Conservation (phyloP, 2,113 vertebrate genomes). For the Paradoxurus hermaphroditus region DNA sequence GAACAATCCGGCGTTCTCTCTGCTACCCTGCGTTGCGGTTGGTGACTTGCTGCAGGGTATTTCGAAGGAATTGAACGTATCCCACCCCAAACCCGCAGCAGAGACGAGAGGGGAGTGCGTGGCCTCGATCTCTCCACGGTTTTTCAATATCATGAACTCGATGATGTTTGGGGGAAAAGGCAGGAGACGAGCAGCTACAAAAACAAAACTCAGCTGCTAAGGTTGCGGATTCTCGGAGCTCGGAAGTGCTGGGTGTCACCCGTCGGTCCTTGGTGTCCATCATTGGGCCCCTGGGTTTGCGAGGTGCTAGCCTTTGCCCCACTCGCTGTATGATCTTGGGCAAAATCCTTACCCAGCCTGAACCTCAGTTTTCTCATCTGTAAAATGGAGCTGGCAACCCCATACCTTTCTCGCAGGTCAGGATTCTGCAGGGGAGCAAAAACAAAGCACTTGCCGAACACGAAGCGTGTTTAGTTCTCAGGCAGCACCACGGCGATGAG, state of each 20-base stretch:
- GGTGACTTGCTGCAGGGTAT: accelerated
- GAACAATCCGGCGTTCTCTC: neutral
- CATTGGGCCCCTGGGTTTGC: neutral
- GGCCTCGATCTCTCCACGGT: neutral
- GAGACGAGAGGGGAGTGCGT: accelerated
- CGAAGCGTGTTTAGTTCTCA: accelerated
- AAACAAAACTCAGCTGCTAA: neutral
- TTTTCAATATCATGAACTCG: neutral
- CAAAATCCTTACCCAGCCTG: neutral
- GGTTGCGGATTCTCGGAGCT: neutral
- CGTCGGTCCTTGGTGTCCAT: accelerated
- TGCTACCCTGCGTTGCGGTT: accelerated
- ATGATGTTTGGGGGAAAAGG: neutral
- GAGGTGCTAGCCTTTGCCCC: neutral
- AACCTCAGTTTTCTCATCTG: neutral
- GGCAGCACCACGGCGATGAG: accelerated
- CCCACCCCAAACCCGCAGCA: neutral
- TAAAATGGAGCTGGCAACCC: neutral
- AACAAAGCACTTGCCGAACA: neutral
- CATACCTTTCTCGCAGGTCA: neutral
- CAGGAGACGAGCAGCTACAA: neutral
- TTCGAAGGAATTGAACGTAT: accelerated
- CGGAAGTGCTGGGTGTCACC: accelerated
- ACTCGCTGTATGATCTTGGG: neutral
- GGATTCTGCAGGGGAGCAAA: too few species aligned